Evolutionary conservation across 2,888 invertebrate genomes (phyloP), one percentile per base, ranked within the genome.

Genomic region (Phaedon cochleariae): DNA sequence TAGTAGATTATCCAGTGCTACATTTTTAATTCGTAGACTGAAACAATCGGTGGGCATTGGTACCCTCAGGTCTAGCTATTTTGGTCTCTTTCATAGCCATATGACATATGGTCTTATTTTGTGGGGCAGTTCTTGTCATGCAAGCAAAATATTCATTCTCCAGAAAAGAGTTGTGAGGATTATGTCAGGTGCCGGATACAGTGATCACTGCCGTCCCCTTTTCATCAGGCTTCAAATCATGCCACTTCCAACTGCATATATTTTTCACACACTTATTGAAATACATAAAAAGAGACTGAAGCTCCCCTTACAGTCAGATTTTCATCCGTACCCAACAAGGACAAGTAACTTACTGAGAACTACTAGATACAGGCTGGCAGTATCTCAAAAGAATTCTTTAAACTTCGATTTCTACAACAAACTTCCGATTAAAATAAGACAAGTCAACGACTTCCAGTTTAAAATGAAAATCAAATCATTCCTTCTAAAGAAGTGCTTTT

Each of bases 141-240:
- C 41, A 41, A 15, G 41, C 41, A 41, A 15, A 15, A 41, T 41
- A 41, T 41, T 15, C 41, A 41, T 41, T 41, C 15, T 41, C 15
- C 41, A 41, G 41, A 41, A 41, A 15, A 41, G 41, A 41, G 41
- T 15, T 41, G 15, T 41, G 41, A 41, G 41, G 41, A 15, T 41
- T n/a, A 15, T 41, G 15, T 15, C 41, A 15, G 15, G 41, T 41
- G n/a, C 41, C 41, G 41, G 41, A 4, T 41, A 41, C 41, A 41
- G 41, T 41, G 41, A 41, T n/a, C 41, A 41, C 41, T 41, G 41
- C 41, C 41, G 41, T 41, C 41, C 41, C 41, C 41, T 41, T 15
- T 41, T 41, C 41, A 41, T 41, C 41, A 41, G 41, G 41, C 41
- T 41, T n/a, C 41, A 41, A 41, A 41, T 41, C 41, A 41, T 41